Conservation (phyloP, 2,797 vertebrate species). For the Hylomyscus alleni region DNA sequence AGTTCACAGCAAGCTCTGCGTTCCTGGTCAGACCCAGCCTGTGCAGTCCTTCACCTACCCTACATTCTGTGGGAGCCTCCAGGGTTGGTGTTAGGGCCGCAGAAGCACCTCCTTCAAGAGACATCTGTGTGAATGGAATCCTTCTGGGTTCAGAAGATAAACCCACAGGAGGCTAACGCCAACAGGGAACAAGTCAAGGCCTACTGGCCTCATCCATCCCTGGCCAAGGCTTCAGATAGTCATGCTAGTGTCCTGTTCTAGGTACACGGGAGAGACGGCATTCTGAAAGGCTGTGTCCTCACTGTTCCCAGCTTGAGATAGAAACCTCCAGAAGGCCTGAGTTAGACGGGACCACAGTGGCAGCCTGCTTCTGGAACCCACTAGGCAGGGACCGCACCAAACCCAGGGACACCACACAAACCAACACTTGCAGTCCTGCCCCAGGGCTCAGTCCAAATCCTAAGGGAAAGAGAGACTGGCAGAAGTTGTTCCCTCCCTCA, state of each 20-base stretch:
- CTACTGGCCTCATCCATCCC: not conserved
- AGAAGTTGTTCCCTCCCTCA: not conserved
- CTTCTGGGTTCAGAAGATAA: constrained; percentile 49
- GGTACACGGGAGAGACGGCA: not conserved
- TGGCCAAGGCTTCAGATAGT: not conserved
- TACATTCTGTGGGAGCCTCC: not conserved
- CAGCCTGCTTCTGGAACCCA: not conserved
- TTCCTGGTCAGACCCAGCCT: not conserved
- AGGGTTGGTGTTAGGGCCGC: not conserved
- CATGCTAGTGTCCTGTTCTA: rapidly evolving
- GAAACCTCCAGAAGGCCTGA: not conserved
- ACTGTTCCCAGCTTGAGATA: not conserved
- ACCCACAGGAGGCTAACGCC: not conserved
- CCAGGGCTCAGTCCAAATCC: not conserved
- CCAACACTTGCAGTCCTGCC: not conserved
- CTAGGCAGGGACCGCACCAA: not conserved
- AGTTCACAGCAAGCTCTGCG: not conserved
- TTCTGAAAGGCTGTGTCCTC: constrained; percentile 1
- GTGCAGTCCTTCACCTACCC: not conserved
- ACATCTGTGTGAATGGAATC: not conserved
- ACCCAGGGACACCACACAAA: not conserved
- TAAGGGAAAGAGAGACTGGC: not conserved
- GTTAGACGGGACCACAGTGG: not conserved
- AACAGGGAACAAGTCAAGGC: not conserved
- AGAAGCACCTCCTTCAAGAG: not conserved